Percentiles rank a stretch among this genome's conserved stretches.
phyloP scores from a whole-genome alignment of 2,797 vertebrate species.

The Enteromius trimaculatus region DNA sequence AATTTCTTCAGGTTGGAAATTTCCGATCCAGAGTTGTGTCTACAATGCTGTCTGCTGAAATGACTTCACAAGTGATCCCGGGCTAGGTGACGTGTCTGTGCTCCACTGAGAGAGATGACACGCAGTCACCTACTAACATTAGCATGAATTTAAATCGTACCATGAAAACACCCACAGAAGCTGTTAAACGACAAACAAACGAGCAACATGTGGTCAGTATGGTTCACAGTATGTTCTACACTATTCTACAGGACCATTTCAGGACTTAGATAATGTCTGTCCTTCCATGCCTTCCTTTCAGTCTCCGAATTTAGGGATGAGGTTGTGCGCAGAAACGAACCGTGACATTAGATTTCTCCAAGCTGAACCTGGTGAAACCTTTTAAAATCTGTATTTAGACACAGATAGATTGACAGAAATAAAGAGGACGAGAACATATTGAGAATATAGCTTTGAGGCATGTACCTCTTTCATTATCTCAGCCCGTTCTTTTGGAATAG shows the following conservation, averaged over 20 bases:
- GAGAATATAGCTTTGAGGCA: neutral
- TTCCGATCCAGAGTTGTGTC: too few relatives aligned
- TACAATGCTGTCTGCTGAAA: too few relatives aligned
- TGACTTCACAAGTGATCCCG: too few relatives aligned
- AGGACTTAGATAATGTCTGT: slow-evolving; percentile 36
- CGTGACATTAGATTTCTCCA: slow-evolving; percentile 41
- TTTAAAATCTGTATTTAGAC: slow-evolving; percentile 13
- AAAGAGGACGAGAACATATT: neutral
- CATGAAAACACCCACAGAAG: neutral
- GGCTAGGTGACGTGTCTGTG: too few relatives aligned
- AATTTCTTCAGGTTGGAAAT: too few relatives aligned
- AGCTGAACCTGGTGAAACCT: slow-evolving; percentile 25
- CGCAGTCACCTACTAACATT: neutral
- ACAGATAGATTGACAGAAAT: neutral
- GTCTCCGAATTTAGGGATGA: neutral
- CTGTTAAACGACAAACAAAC: neutral
- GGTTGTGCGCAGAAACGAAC: slow-evolving; percentile 1
- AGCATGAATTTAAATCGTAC: neutral
- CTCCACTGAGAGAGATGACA: too few relatives aligned
- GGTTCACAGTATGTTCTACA: slow-evolving; percentile 12
- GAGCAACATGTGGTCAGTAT: slow-evolving; percentile 11
- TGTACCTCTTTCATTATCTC: slow-evolving; percentile 6
- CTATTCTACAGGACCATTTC: neutral
- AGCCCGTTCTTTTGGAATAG: slow-evolving; percentile 2
- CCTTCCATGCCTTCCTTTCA: neutral